Evolutionary conservation across 1,140 invertebrate species (phyloP), one percentile per base, ranked within the genome.

Genomic region (Pachypeltis micranthus): DNA sequence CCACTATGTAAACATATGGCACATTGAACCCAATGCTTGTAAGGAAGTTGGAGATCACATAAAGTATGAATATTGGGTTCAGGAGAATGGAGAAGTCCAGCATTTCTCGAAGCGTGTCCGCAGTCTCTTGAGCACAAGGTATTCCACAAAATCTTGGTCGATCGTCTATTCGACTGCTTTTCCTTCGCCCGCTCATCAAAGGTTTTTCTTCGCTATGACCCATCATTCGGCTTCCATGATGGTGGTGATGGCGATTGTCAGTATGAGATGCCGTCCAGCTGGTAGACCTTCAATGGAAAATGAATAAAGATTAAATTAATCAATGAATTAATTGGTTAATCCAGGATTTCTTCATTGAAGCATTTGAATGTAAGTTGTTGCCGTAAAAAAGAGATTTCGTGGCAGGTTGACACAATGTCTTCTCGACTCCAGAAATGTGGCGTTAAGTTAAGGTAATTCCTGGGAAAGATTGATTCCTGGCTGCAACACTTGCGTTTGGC

Each of bases 11-110:
- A 66, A 96, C 80, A 77, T 95, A 91, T 61, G 95, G 95, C 69
- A 96, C 85, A 74, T 96, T 94, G 78, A 96, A 98, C 29, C 95
- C 95, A 68, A 98, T 89, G 72, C 90, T 94, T 4, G 93, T 98
- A 70, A 92, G 85, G 72, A 98, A 95, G 75, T 98, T 98, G 25
- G 93, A 96, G 28, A 93, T 62, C 23, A 86, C 85, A 75, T 97
- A 98, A 58, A 97, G 75, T 61, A 98, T 78, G 72, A 97, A 98
- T 65, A 96, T 79, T 2, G 84, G 81, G 75, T 97, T 88, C 63
- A 83, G 83, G 0, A 98, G 78, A 24, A 98, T 76, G 10, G 82
- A 83, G 55, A 95, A 77, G 71, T 95, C 88, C 64, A 96, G 79
- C 86, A 96, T 91, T 76, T 91, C 83, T 29, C 77, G 78, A 29